A percentile compares a stretch with the other conserved stretches of the same genome.
Evolutionary conservation across 2,888 invertebrate genomes (phyloP).

Genomic region (Andricus curvator): DNA sequence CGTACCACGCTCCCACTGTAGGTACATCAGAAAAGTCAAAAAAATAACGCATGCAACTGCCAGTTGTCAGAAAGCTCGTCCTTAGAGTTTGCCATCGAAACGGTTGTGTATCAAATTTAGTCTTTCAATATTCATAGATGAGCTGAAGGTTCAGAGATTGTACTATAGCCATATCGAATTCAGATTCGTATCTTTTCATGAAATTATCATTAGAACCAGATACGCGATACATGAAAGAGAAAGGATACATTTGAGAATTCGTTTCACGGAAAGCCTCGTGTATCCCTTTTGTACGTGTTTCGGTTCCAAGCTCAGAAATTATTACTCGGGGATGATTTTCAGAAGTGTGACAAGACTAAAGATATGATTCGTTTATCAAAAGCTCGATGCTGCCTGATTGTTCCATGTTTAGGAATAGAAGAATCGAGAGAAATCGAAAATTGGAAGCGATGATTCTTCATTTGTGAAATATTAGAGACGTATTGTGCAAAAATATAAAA

Average conservation of each 20-base stretch:
- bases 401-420: not conserved
- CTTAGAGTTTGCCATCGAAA: conserved; percentile 18
- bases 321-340: not conserved
- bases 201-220: not conserved
- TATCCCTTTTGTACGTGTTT: not conserved
- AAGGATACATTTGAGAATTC: not conserved
- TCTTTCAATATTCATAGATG: not conserved
- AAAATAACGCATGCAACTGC: conserved; percentile 27
- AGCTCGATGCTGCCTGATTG: not conserved
- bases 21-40: not conserved
- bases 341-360: not conserved
- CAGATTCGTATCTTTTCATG: not conserved
- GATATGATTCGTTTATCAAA: not conserved
- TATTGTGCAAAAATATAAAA: not conserved
- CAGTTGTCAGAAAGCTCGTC: conserved; percentile 3
- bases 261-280: not conserved
- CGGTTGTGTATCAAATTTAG: not conserved
- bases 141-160: not conserved
- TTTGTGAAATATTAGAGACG: not conserved
- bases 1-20: not conserved
- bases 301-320: conserved; percentile 1
- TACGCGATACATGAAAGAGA: not conserved
- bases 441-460: not conserved
- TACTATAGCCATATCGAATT: not conserved
- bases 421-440: not conserved